A percentile compares a stretch with the other conserved stretches of the same genome.
Conservation (phyloP, 2,797 vertebrate genomes). For the Coregonus suidteri region DNA sequence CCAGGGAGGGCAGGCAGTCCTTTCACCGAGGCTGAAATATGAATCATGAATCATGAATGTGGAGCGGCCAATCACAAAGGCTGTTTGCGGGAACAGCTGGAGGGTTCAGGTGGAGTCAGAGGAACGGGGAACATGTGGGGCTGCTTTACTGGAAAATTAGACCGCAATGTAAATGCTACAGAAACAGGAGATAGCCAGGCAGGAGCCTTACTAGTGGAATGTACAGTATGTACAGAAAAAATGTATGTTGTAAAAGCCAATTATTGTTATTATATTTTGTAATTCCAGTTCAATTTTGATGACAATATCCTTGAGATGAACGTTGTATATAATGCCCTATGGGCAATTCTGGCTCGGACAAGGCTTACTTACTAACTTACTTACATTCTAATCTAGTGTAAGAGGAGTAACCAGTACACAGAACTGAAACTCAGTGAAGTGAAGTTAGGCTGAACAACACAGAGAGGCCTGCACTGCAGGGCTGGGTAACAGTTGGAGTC, state of each 20-base stretch:
- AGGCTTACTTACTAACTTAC: too few species aligned
- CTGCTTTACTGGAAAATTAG: slow-evolving; percentile 6
- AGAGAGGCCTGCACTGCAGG: background rate
- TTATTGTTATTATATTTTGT: too few species aligned
- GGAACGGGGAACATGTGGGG: slow-evolving; percentile 2
- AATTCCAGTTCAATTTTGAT: too few species aligned
- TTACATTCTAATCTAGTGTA: background rate
- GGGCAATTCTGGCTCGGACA: too few species aligned
- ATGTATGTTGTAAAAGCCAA: too few species aligned
- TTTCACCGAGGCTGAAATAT: background rate
- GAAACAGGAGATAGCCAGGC: too few species aligned
- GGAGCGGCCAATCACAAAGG: slow-evolving; percentile 9
- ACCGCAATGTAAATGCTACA: too few species aligned
- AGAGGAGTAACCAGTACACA: background rate
- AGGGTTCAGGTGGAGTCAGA: slow-evolving; percentile 11
- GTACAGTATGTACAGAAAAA: too few species aligned
- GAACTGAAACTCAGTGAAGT: background rate
- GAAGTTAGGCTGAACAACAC: background rate
- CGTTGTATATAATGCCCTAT: too few species aligned
- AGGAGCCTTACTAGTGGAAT: too few species aligned
- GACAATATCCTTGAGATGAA: too few species aligned
- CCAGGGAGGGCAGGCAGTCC: background rate
- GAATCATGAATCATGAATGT: slow-evolving; percentile 2
- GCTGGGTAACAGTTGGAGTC: background rate
- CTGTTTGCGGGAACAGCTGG: slow-evolving; percentile 2